Evolutionary conservation across 2,888 invertebrate species (phyloP), one percentile per base, ranked within the genome.

Genomic region (Campoplex capitator): DNA sequence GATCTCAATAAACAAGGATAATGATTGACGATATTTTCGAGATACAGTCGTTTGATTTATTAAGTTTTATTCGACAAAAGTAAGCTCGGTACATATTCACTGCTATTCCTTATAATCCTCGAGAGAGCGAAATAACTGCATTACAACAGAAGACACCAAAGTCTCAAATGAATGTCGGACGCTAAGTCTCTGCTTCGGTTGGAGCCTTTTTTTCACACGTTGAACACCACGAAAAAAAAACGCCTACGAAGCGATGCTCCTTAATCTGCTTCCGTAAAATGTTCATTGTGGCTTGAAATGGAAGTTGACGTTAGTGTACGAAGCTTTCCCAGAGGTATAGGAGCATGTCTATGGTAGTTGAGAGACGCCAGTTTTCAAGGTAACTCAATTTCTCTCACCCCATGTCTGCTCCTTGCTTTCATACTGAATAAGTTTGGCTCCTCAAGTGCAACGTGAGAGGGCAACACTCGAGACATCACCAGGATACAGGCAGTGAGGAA

Each of bases 351-450:
- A 48, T 48, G 48, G n/a, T 58, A 28, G 65, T 48, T 38, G 51
- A 79, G 84, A 79, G 51, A 23, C 79, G 84, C 79, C 84, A 84
- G 74, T 84, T 84, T 84, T 84, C 84, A 79, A 79, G 68, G 45
- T 84, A 84, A 84, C 84, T 84, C 84, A 58, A 84, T 84, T 84
- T 42, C n/a, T 35, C 84, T 67, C 84, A 16, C 16, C 67, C 58
- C n/a, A 28, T 16, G 11, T 45, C 16, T 62, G 58, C 58, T 62
- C n/a, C 23, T 62, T 62, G 58, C 58, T 62, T 62, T 6, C 32
- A 62, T 62, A 32, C 28, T 62, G 28, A 32, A 62, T 62, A 62
- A 62, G 58, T 62, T 62, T 62, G 58, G 28, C 58, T 62, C 58
- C 16, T 70, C 56, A n/a, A 35, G 56, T 58, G 32, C 76, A 65